A percentile compares a stretch with the other conserved stretches of the same genome.
Evolutionary conservation across 37 sponge, comb jelly and placozoan genomes (phyloP).

Genomic region (Amphimedon queenslandica): DNA sequence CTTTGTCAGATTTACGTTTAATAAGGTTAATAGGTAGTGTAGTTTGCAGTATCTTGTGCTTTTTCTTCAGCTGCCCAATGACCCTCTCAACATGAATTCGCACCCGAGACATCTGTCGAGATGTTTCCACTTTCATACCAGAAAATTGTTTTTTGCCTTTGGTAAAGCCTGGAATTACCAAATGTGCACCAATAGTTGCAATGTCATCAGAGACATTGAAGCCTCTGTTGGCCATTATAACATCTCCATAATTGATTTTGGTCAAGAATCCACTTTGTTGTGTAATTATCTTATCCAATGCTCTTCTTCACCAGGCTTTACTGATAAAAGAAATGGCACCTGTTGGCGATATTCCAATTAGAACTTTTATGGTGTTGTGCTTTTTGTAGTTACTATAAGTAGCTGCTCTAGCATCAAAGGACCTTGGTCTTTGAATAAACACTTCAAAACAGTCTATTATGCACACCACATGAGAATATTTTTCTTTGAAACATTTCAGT

Average conservation of each 20-base stretch:
- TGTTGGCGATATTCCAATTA: slow-evolving; percentile 25
- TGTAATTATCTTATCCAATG: slow-evolving; percentile 20
- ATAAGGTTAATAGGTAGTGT: slow-evolving; percentile 35
- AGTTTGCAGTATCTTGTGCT: slow-evolving; percentile 34
- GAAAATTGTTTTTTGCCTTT: slow-evolving; percentile 38
- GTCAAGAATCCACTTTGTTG: slow-evolving; percentile 27
- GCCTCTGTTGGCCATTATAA: slow-evolving; percentile 16
- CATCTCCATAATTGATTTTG: slow-evolving; percentile 22
- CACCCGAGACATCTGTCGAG: slow-evolving; percentile 11
- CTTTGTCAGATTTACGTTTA: slow-evolving; percentile 20
- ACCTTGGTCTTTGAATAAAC: too few relatives aligned
- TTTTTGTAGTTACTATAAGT: too few relatives aligned
- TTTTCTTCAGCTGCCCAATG: slow-evolving; percentile 39
- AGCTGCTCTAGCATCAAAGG: background rate
- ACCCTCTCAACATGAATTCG: too few relatives aligned
- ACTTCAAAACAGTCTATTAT: slow-evolving; percentile 17
- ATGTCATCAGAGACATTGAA: slow-evolving; percentile 30
- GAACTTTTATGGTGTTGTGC: too few relatives aligned
- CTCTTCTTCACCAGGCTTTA: slow-evolving; percentile 25
- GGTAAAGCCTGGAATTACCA: slow-evolving; percentile 25
- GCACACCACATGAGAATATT: background rate
- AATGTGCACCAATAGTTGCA: slow-evolving; percentile 13
- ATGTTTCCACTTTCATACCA: slow-evolving; percentile 24
- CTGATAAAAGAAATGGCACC: slow-evolving; percentile 27
- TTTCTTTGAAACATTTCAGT: background rate